Percentiles rank a stretch among this genome's conserved stretches.
phyloP scores from a whole-genome alignment of 2,113 vertebrate species.

The Cynopterus brachyotis region DNA sequence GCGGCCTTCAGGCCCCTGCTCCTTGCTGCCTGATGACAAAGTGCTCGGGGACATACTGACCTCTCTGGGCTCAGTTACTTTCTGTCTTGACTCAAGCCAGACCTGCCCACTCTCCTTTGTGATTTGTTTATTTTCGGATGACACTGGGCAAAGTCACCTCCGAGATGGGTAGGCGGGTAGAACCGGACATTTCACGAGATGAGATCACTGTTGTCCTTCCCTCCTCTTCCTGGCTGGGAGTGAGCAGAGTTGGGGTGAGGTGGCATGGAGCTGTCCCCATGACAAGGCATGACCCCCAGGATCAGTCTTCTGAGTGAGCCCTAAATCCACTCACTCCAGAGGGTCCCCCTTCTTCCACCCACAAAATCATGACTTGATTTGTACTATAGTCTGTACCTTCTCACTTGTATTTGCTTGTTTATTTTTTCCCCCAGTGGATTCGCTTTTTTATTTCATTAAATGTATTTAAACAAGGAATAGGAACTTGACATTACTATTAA shows the following conservation, averaged over 20 bases:
- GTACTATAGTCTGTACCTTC: not conserved
- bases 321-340: not conserved
- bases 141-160: not conserved
- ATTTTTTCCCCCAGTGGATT: not conserved
- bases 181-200: fast-evolving
- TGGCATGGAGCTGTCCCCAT: fast-evolving
- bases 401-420: not conserved
- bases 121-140: not conserved
- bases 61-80: not conserved
- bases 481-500: not conserved
- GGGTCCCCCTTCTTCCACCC: not conserved
- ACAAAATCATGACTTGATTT: fast-evolving
- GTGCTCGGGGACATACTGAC: fast-evolving
- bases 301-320: not conserved
- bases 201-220: not conserved
- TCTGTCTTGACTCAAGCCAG: not conserved
- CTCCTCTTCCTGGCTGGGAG: not conserved
- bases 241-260: not conserved
- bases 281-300: not conserved
- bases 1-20: not conserved
- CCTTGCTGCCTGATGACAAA: not conserved
- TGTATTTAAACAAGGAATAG: not conserved
- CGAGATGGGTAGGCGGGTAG: not conserved
- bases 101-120: not conserved
- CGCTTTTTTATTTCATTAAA: not conserved